phyloP scores from a whole-genome alignment of 2,888 invertebrate species.

The Andrena bucephala region DNA sequence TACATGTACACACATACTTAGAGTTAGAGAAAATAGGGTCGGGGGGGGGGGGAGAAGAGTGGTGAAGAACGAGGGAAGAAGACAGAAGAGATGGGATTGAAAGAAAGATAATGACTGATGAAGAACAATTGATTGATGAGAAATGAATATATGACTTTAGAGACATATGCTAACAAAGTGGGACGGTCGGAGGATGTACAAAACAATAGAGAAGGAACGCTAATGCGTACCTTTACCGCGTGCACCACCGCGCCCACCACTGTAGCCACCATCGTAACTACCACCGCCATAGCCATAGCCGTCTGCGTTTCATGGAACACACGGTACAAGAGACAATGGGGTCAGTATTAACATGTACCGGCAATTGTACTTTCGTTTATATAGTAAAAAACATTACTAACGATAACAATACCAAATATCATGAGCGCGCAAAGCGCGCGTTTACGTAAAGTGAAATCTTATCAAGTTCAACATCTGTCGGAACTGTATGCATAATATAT shows the following conservation, averaged over 20 bases:
- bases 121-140: conserved; percentile 44
- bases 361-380: conserved; percentile 54
- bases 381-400: conserved; percentile 45
- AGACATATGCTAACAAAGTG: conserved; percentile 53
- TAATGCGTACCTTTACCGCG: conserved; percentile 93
- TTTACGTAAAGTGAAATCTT: conserved; percentile 28
- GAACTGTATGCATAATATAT: conserved; percentile 1
- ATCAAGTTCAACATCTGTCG: conserved; percentile 18
- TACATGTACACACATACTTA: conserved; percentile 63
- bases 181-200: conserved; percentile 63
- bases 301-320: conserved; percentile 86
- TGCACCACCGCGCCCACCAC: conserved; percentile 94
- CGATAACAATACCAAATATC: conserved; percentile 29
- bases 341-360: conserved; percentile 74
- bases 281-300: conserved; percentile 94
- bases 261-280: conserved; percentile 95
- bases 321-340: conserved; percentile 81
- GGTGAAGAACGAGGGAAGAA: conserved; percentile 11
- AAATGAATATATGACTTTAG: conserved; percentile 43
- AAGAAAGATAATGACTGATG: conserved; percentile 21
- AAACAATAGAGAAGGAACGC: conserved; percentile 84
- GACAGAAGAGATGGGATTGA: conserved; percentile 12
- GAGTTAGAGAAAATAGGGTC: conserved; percentile 38
- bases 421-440: conserved; percentile 17
- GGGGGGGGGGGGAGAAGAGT: too few species aligned